Evolutionary conservation across 1,140 invertebrate genomes (phyloP).

Genomic region (Drosophila kanapiae): DNA sequence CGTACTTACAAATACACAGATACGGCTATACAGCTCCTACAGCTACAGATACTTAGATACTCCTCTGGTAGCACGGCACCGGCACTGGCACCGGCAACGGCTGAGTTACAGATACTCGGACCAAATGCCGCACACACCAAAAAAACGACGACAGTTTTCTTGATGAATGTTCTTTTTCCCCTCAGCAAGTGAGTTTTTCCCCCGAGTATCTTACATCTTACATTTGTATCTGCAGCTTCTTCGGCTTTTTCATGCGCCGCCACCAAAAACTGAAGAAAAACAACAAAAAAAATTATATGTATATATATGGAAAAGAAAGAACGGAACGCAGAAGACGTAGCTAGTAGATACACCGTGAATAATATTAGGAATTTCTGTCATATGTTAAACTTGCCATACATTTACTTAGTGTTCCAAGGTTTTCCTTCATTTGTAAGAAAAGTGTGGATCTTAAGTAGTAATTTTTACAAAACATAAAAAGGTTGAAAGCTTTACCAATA

Average conservation of each 20-base stretch:
- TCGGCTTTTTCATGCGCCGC: constrained; percentile 51
- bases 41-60: constrained; percentile 54
- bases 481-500: no score
- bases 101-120: constrained; percentile 50
- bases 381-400: background rate
- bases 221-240: constrained; percentile 58
- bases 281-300: background rate
- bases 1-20: constrained; percentile 63
- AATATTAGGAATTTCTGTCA: background rate
- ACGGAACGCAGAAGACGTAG: constrained; percentile 21
- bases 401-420: no score
- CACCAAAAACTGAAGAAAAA: constrained; percentile 49
- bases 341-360: background rate
- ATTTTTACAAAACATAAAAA: no score
- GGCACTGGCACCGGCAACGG: constrained; percentile 5
- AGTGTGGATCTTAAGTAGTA: no score
- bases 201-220: constrained; percentile 54
- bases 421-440: no score
- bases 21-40: background rate
- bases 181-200: constrained; percentile 67
- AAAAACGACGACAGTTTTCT: constrained; percentile 82
- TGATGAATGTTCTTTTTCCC: constrained; percentile 76
- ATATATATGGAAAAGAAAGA: constrained; percentile 40
- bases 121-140: constrained; percentile 16
- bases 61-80: constrained; percentile 8